Evolutionary conservation across 2,797 vertebrate genomes (phyloP).

Genomic region (Zenarchopterus dispar): DNA sequence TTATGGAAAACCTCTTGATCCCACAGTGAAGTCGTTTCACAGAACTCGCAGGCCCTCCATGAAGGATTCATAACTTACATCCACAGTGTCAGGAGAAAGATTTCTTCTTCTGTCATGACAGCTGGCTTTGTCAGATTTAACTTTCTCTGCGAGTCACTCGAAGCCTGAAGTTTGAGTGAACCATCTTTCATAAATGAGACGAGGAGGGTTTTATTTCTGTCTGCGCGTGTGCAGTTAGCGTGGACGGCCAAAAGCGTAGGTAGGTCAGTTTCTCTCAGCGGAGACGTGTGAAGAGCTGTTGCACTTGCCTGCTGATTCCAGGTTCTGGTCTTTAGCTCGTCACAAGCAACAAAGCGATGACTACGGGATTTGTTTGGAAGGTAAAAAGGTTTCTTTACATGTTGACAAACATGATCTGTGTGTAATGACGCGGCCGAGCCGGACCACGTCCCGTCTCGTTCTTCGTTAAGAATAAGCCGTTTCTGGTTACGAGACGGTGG

Average conservation of each 20-base stretch:
- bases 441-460: too few species aligned
- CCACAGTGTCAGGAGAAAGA: background rate
- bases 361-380: too few species aligned
- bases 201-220: slow-evolving; percentile 28
- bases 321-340: background rate
- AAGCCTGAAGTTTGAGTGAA: background rate
- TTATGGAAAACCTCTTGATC: slow-evolving; percentile 11
- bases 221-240: slow-evolving; percentile 5
- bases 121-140: background rate
- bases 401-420: too few species aligned
- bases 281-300: background rate
- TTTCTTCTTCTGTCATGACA: background rate
- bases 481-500: too few species aligned
- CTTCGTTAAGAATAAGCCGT: too few species aligned
- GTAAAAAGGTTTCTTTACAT: too few species aligned
- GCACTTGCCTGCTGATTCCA: background rate
- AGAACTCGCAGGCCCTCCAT: background rate
- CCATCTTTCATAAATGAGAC: slow-evolving; percentile 11
- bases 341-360: too few species aligned
- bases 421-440: too few species aligned
- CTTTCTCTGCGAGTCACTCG: slow-evolving; percentile 5
- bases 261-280: slow-evolving; percentile 5
- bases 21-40: background rate
- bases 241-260: slow-evolving; percentile 7
- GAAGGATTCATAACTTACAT: background rate